Evolutionary conservation across 2,113 vertebrate genomes (phyloP).

Genomic region (Conger conger): DNA sequence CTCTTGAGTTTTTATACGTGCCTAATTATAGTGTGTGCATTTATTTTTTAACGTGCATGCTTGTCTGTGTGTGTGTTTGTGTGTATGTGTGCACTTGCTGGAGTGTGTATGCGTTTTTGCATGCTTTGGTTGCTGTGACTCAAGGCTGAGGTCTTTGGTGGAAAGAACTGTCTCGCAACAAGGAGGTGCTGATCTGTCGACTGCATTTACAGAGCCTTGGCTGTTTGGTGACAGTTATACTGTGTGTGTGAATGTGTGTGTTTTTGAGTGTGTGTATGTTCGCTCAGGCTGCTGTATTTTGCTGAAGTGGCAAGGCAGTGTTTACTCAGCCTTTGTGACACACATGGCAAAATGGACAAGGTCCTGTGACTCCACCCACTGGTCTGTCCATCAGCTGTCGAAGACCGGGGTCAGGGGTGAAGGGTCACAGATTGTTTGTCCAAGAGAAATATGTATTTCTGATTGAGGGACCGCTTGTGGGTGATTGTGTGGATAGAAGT

Average conservation of each 20-base stretch:
- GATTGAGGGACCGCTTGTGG: conserved; percentile 4
- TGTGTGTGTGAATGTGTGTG: conserved; percentile 9
- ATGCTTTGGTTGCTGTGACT: neutral
- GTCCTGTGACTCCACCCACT: neutral
- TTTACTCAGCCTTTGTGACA: conserved; percentile 11
- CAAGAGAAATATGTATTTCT: neutral
- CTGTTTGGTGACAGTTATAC: conserved; percentile 52
- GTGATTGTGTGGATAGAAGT: conserved; percentile 10
- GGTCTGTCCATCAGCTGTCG: conserved; percentile 11
- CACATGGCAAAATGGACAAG: conserved; percentile 8
- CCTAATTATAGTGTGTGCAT: conserved; percentile 63
- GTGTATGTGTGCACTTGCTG: neutral
- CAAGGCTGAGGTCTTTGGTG: neutral
- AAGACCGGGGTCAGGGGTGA: conserved; percentile 1
- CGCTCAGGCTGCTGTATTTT: neutral
- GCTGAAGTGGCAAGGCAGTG: conserved; percentile 5
- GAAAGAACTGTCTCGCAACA: neutral
- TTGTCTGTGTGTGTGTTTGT: neutral
- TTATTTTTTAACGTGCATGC: conserved; percentile 44
- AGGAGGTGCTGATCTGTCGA: conserved; percentile 48
- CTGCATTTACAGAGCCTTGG: conserved; percentile 32
- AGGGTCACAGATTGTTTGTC: conserved; percentile 1
- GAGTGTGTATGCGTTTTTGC: neutral
- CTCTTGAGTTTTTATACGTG: conserved; percentile 50
- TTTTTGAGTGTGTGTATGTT: conserved; percentile 4